Evolutionary conservation across 2,888 invertebrate genomes (phyloP).

Genomic region (Anarsia innoxiella): DNA sequence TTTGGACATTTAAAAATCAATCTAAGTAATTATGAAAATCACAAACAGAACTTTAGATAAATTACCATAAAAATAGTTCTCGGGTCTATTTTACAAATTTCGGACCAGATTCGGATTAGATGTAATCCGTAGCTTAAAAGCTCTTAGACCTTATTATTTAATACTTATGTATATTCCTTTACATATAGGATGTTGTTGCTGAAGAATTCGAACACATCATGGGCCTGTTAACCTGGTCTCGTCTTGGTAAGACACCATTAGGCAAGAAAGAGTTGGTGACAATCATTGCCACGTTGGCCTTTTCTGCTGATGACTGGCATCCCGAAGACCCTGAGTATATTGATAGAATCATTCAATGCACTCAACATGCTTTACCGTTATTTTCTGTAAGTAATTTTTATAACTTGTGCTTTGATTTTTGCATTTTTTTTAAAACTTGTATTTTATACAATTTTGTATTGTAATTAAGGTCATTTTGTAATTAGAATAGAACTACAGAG

Average conservation of each 20-base stretch:
- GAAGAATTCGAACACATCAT: constrained; percentile 94
- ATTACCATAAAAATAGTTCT: no score
- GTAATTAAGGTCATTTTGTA: no score
- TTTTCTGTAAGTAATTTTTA: constrained; percentile 93
- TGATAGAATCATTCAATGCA: constrained; percentile 88
- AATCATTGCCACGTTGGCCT: constrained; percentile 88
- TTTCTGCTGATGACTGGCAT: constrained; percentile 79
- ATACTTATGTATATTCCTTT: constrained; percentile 11
- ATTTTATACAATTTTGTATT: no score
- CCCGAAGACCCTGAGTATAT: constrained; percentile 83
- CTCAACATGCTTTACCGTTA: constrained; percentile 88
- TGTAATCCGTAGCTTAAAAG: no score
- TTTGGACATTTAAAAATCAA: no score
- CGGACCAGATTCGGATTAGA: no score
- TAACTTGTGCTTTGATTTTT: no score
- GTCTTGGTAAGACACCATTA: constrained; percentile 84
- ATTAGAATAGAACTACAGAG: no score
- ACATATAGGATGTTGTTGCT: constrained; percentile 88
- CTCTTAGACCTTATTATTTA: no score
- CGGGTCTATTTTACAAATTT: no score
- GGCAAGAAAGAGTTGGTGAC: constrained; percentile 93
- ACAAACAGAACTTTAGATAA: neutral
- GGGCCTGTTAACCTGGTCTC: constrained; percentile 87
- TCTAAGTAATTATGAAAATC: no score
- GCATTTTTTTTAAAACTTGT: no score